These are phyloP conservation scores for Hemaris fuciformis DNA, from an alignment of 2,888 invertebrate species.

Conservation along the genomic window DNA sequence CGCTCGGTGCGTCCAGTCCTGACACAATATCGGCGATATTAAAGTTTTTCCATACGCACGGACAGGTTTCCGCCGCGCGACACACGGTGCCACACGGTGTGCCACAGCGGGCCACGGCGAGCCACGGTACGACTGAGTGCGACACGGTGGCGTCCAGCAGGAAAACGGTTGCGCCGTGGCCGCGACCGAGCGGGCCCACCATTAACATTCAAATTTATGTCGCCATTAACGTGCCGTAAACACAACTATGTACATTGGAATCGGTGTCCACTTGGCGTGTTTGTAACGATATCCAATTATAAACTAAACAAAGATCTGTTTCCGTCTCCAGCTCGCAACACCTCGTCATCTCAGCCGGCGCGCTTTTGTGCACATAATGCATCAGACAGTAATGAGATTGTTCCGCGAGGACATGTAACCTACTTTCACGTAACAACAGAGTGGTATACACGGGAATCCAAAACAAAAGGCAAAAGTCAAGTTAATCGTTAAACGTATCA, in stretches of 20 bases:
- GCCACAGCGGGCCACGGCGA: no score
- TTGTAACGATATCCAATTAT: background rate
- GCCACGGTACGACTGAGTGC: background rate
- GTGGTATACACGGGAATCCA: no score
- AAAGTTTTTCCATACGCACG: background rate
- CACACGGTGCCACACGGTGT: background rate
- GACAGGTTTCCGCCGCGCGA: background rate
- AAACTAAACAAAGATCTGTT: background rate
- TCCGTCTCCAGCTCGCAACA: background rate
- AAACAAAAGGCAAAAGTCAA: no score
- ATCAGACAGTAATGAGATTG: no score
- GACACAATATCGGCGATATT: no score
- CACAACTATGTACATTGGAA: constrained; percentile 22
- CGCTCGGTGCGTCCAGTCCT: background rate
- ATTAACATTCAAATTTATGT: constrained; percentile 49
- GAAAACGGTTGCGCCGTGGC: background rate
- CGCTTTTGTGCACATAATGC: no score
- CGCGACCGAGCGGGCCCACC: constrained; percentile 26
- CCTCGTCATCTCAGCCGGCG: no score
- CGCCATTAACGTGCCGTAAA: constrained; percentile 41
- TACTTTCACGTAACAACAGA: no score
- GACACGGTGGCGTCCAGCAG: background rate
- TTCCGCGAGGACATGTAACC: no score
- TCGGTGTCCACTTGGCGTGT: constrained; percentile 5
- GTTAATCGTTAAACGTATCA: no score